phyloP scores from a whole-genome alignment of 1,140 invertebrate species.

The Glomeris maerens region DNA sequence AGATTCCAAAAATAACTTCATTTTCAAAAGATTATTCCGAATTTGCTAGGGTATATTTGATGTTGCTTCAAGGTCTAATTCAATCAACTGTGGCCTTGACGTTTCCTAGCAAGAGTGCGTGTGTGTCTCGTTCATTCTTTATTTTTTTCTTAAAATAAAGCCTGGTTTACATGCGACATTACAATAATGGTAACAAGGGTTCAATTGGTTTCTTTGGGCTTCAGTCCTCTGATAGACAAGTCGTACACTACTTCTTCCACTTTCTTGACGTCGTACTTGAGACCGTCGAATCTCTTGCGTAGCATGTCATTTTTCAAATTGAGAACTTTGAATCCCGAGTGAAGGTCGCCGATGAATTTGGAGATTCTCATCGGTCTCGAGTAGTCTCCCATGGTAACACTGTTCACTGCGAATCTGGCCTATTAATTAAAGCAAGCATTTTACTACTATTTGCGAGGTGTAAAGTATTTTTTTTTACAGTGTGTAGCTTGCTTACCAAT shows the following conservation, averaged over 20 bases:
- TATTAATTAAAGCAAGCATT: constrained; percentile 26
- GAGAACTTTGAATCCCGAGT: constrained; percentile 70
- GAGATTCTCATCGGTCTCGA: constrained; percentile 62
- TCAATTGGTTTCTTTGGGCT: too few species aligned
- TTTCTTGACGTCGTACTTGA: constrained; percentile 90
- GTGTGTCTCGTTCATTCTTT: too few species aligned
- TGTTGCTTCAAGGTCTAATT: too few species aligned
- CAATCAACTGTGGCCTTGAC: too few species aligned
- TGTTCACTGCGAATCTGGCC: constrained; percentile 70
- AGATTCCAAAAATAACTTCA: too few species aligned
- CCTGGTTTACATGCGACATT: too few species aligned
- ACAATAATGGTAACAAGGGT: too few species aligned
- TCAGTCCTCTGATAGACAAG: constrained; percentile 66
- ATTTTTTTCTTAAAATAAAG: too few species aligned
- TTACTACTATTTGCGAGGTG: constrained; percentile 8
- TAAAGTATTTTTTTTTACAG: not conserved
- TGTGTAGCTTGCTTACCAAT: constrained; percentile 53
- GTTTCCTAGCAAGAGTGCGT: too few species aligned
- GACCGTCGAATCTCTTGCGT: constrained; percentile 69
- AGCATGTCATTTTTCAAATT: constrained; percentile 84
- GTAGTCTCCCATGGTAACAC: constrained; percentile 73
- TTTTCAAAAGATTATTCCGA: too few species aligned
- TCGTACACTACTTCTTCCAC: constrained; percentile 92
- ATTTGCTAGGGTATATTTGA: too few species aligned
- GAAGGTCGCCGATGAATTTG: constrained; percentile 68